A percentile compares a stretch with the other conserved stretches of the same genome.
Conservation (phyloP, 2,888 invertebrate species). For the Eupelmus urozonus region DNA sequence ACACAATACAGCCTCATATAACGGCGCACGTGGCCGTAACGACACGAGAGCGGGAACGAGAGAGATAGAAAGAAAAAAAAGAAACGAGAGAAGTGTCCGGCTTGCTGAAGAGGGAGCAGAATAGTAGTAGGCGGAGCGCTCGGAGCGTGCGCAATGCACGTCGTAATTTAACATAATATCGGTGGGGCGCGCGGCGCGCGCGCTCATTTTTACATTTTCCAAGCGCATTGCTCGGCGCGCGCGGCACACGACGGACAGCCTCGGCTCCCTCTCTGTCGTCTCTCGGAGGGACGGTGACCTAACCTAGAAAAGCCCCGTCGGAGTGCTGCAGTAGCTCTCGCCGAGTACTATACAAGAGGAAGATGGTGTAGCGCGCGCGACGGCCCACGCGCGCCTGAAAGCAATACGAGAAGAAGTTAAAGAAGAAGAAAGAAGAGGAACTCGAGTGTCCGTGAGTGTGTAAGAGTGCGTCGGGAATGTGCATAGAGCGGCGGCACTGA, state of each 20-base stretch:
- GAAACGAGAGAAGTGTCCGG: background rate
- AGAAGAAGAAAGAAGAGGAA: background rate
- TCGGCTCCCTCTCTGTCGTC: slow-evolving; percentile 13
- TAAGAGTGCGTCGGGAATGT: background rate
- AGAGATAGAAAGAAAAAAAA: background rate
- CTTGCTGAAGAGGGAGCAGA: background rate
- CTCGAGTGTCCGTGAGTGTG: no score
- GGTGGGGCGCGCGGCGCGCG: slow-evolving; percentile 10
- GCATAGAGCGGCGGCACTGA: background rate
- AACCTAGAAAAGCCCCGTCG: slow-evolving; percentile 43
- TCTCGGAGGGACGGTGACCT: slow-evolving; percentile 17
- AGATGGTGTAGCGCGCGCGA: slow-evolving; percentile 8
- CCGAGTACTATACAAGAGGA: background rate
- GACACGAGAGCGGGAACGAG: background rate
- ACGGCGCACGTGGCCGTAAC: slow-evolving; percentile 19
- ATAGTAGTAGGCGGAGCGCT: slow-evolving; percentile 7
- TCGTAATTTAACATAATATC: slow-evolving; percentile 15
- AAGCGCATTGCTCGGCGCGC: background rate
- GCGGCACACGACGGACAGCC: background rate
- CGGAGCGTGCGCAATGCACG: slow-evolving; percentile 36
- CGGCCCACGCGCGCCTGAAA: background rate
- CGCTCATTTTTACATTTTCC: slow-evolving; percentile 19
- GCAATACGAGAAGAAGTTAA: background rate
- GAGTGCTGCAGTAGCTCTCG: background rate
- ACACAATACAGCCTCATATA: background rate